Percentiles rank a stretch among this genome's conserved stretches.
These are phyloP conservation scores for Ametastegia equiseti DNA, from an alignment of 2,888 invertebrate genomes.

Conservation along the genomic window DNA sequence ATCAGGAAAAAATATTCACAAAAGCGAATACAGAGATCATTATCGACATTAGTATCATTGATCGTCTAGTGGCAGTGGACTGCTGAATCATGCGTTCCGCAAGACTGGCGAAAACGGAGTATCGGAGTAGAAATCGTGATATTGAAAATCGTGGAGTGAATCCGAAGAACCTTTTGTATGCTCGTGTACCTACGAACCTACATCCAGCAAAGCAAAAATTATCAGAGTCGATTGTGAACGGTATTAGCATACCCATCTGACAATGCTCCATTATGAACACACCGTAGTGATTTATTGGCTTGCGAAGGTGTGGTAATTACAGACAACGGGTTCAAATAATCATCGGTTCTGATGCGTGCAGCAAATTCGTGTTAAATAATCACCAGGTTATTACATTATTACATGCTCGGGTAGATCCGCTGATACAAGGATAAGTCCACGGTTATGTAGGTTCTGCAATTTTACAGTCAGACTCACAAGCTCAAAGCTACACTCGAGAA, in stretches of 20 bases:
- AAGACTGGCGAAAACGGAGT: no score
- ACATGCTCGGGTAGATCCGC: neutral
- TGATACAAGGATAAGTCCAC: neutral
- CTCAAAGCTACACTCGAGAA: neutral
- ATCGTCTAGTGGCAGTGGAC: no score
- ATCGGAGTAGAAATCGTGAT: neutral
- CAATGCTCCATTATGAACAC: constrained; percentile 11
- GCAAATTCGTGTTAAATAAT: constrained; percentile 12
- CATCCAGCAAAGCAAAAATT: neutral
- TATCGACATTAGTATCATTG: no score
- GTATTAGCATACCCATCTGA: constrained; percentile 25
- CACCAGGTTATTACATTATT: constrained; percentile 11
- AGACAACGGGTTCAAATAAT: constrained; percentile 2
- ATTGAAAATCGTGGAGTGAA: neutral
- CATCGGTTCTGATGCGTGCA: constrained; percentile 5
- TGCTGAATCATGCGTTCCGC: no score
- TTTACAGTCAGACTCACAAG: neutral
- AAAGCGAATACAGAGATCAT: no score
- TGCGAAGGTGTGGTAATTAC: constrained; percentile 29
- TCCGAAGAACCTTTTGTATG: neutral
- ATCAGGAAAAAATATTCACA: no score
- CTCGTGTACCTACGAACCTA: no score
- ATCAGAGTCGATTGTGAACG: neutral
- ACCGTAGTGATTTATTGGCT: neutral
- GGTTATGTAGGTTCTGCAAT: neutral